A percentile compares a stretch with the other conserved stretches of the same genome.
Conservation (phyloP, 2,888 invertebrate genomes). For the Aspidiotus destructor region DNA sequence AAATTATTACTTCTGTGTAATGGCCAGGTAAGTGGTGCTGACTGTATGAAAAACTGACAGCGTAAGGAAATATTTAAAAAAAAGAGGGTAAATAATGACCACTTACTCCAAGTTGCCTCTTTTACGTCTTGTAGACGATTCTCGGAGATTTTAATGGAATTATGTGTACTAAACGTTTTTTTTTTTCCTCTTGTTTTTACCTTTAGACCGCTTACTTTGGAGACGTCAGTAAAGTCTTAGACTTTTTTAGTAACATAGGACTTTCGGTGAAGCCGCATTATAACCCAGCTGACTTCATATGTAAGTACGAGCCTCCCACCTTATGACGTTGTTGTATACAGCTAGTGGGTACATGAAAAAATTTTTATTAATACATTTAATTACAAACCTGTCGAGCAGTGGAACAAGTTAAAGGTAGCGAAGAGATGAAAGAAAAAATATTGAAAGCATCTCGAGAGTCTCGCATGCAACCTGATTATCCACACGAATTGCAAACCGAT, state of each 20-base stretch:
- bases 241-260: slow-evolving; percentile 61
- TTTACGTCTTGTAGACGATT: too few relatives aligned
- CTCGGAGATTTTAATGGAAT: slow-evolving; percentile 8
- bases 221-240: slow-evolving; percentile 57
- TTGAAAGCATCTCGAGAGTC: slow-evolving; percentile 56
- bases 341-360: too few relatives aligned
- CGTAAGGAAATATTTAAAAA: too few relatives aligned
- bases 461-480: slow-evolving; percentile 51
- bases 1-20: slow-evolving; percentile 59
- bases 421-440: slow-evolving; percentile 57
- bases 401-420: slow-evolving; percentile 63
- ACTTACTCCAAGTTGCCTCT: too few relatives aligned
- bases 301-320: slow-evolving; percentile 47
- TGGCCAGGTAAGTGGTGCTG: slow-evolving; percentile 46
- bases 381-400: slow-evolving; percentile 44
- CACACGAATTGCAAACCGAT: slow-evolving; percentile 47
- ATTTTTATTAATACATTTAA: too few relatives aligned
- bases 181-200: slow-evolving; percentile 13
- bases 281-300: slow-evolving; percentile 74
- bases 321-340: too few relatives aligned
- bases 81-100: too few relatives aligned
- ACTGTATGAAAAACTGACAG: too few relatives aligned
- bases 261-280: slow-evolving; percentile 64
- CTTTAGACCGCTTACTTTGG: slow-evolving; percentile 61
- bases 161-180: not conserved